Evolutionary conservation across 2,113 vertebrate genomes (phyloP).

Genomic region (Ascaphus truei): DNA sequence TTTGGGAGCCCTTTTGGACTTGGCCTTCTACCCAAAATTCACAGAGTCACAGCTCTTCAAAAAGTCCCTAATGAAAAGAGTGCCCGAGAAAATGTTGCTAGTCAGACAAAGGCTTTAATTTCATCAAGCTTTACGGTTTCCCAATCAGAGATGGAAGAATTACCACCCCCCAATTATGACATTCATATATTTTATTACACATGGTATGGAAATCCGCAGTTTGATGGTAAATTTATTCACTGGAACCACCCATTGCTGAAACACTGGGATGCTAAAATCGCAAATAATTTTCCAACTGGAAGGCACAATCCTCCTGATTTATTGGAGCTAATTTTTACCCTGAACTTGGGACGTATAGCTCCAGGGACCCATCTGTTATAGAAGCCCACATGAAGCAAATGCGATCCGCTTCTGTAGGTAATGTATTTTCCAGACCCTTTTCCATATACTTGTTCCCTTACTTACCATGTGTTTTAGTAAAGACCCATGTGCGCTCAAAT

Average conservation of each 20-base stretch:
- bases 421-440: conserved; percentile 42
- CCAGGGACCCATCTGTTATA: conserved; percentile 82
- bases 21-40: conserved; percentile 63
- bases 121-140: conserved; percentile 39
- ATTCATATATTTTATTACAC: conserved; percentile 91
- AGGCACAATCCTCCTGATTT: conserved; percentile 85
- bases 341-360: conserved; percentile 89
- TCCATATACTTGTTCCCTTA: background rate
- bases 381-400: conserved; percentile 93
- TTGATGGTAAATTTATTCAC: conserved; percentile 91
- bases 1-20: conserved; percentile 66
- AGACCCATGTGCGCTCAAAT: too few species aligned
- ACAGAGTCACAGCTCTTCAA: conserved; percentile 40
- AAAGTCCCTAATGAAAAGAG: conserved; percentile 38
- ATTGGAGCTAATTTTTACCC: conserved; percentile 93
- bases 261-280: conserved; percentile 91
- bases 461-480: too few species aligned
- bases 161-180: conserved; percentile 83
- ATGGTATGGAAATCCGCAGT: conserved; percentile 91
- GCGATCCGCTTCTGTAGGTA: conserved; percentile 84
- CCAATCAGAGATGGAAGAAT: conserved; percentile 52
- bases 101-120: conserved; percentile 44
- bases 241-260: conserved; percentile 87
- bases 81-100: conserved; percentile 36
- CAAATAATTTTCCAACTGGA: conserved; percentile 78